Conservation (phyloP, 2,113 vertebrate genomes). For the Cairina moschata region DNA sequence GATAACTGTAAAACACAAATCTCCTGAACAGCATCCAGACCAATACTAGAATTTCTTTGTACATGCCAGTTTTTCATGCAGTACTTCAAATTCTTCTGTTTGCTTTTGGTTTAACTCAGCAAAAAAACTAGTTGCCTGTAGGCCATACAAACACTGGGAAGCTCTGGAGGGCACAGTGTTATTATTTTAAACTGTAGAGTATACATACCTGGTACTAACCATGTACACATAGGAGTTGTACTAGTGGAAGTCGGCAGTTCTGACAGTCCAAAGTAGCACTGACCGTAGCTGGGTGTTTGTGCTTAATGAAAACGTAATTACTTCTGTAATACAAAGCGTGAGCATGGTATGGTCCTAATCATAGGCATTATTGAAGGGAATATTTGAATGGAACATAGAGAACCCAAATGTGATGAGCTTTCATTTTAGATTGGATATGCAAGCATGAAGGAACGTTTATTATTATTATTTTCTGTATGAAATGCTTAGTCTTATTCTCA, state of each 20-base stretch:
- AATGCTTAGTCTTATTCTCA: background rate
- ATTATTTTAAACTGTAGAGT: background rate
- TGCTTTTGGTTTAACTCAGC: background rate
- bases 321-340: background rate
- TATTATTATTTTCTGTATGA: background rate
- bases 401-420: background rate
- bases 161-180: background rate
- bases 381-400: background rate
- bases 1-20: background rate
- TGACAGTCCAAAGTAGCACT: background rate
- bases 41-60: background rate
- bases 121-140: background rate
- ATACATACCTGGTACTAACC: background rate
- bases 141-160: background rate
- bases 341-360: background rate
- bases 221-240: fast-evolving
- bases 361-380: background rate
- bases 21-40: background rate
- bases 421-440: background rate
- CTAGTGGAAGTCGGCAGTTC: background rate
- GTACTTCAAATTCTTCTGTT: background rate
- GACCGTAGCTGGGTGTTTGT: background rate
- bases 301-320: background rate
- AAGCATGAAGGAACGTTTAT: background rate
- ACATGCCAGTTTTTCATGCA: background rate